Evolutionary conservation across 2,888 invertebrate species (phyloP).

Genomic region (Nycteola revayana): DNA sequence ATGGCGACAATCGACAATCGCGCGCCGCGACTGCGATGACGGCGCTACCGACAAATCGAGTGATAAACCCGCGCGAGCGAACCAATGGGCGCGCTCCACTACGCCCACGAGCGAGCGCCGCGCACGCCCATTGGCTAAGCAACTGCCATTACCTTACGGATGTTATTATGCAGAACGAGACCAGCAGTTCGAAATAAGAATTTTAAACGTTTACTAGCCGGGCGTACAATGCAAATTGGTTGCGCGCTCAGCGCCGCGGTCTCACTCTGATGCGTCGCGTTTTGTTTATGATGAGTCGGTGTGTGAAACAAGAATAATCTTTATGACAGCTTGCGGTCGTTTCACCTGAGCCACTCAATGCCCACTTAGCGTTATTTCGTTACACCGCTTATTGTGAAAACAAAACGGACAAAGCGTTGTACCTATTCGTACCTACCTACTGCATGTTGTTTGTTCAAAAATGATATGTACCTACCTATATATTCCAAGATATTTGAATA

Average conservation of each 20-base stretch:
- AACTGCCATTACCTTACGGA: constrained; percentile 80
- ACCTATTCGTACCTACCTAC: too few relatives aligned
- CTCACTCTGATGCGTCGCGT: constrained; percentile 61
- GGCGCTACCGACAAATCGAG: constrained; percentile 75
- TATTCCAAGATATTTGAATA: too few relatives aligned
- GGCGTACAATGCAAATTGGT: constrained; percentile 78
- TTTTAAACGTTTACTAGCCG: constrained; percentile 75
- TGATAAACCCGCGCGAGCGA: constrained; percentile 65
- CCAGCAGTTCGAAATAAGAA: constrained; percentile 77
- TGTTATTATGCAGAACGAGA: constrained; percentile 80
- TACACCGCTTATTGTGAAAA: constrained; percentile 45
- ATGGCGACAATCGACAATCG: constrained; percentile 81
- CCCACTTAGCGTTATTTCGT: constrained; percentile 48
- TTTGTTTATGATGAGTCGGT: constrained; percentile 51
- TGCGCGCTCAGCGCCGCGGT: constrained; percentile 64
- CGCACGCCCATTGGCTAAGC: constrained; percentile 74
- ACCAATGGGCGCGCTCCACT: constrained; percentile 63
- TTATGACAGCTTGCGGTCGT: constrained; percentile 50
- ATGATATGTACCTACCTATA: too few relatives aligned
- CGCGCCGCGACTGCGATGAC: constrained; percentile 74
- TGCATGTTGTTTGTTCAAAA: too few relatives aligned
- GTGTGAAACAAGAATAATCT: constrained; percentile 53
- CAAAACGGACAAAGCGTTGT: constrained; percentile 38
- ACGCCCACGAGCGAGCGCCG: constrained; percentile 72
- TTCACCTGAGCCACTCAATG: constrained; percentile 47